Evolutionary conservation across 2,113 vertebrate species (phyloP).

Genomic region (Scopus umbretta): DNA sequence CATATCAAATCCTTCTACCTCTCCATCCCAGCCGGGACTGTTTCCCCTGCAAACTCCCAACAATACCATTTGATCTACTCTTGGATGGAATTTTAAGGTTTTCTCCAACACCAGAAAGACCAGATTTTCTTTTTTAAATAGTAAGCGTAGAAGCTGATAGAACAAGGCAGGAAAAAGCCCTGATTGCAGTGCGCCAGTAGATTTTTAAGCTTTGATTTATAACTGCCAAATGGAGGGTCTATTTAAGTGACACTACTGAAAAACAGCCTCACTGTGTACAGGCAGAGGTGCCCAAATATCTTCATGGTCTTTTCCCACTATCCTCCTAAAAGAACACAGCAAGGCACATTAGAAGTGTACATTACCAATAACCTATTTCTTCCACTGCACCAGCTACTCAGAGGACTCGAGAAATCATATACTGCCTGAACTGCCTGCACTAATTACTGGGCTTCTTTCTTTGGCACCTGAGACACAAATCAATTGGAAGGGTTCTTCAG

Average conservation of each 20-base stretch:
- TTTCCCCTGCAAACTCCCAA: neutral
- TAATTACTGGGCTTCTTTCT: neutral
- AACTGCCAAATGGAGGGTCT: neutral
- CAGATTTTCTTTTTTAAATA: neutral
- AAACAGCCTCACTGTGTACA: neutral
- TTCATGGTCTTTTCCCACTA: neutral
- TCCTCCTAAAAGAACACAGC: neutral
- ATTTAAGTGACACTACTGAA: neutral
- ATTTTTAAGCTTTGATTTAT: neutral
- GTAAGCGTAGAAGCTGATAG: neutral
- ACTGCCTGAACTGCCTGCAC: neutral
- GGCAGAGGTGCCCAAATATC: neutral
- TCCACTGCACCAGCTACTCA: neutral
- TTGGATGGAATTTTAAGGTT: neutral
- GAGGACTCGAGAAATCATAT: neutral
- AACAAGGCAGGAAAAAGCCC: neutral
- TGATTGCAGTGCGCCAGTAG: neutral
- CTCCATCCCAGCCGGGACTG: neutral
- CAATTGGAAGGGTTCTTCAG: neutral
- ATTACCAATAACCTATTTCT: neutral
- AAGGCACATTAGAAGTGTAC: neutral
- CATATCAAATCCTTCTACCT: neutral
- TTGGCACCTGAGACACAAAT: neutral
- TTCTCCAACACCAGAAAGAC: neutral
- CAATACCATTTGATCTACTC: neutral